Base-by-base conservation (phyloP, 2,797 vertebrate species). In the Morus bassanus region DNA sequence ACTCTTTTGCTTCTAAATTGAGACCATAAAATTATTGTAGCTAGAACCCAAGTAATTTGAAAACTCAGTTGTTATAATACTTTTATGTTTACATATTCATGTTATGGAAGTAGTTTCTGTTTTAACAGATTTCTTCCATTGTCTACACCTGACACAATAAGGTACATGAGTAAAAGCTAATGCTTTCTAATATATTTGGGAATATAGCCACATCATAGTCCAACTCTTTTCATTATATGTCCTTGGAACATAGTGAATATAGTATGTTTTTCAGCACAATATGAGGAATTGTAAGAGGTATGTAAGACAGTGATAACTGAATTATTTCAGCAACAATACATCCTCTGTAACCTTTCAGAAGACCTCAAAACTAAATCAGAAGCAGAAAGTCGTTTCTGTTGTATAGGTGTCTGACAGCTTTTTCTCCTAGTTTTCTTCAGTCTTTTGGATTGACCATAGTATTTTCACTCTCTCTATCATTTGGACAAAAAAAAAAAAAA, bases 71-170 rank as follows among this genome's bases (percentile, higher is more conserved):
- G n/a, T 95, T 94, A 82, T 54, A 91, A 68, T 89, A 94, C 50
- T 91, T 93, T 64, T 37, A 45, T 13, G 50, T 87, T 91, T 97
- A 76, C 79, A 93, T 96, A 95, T 96, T 97, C 64, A 85, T 96
- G 57, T 48, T 90, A 94, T 90, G 90, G 67, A 96, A 97, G 95
- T 74, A 88, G 19, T 91, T 96, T 88, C 67, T 95, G 28, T 91
- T 94, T 85, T 88, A 93, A 80, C 65, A 95, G 70, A 94, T 96
- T 91, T 96, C 60, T 91, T 96, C 18, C 85, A 70, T 96, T 97
- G 84, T 95, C 89, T 97, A 74, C 48, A 91, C 53, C 88, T 86
- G 74, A 89, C 81, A 93, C 65, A 96, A 87, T 84, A 33, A 19
- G n/a, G 65, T 81, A 39, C 87, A 82, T 59, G 76, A 95, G 63